phyloP scores from a whole-genome alignment of 2,888 invertebrate species.

The Eupithecia pulchellata region DNA sequence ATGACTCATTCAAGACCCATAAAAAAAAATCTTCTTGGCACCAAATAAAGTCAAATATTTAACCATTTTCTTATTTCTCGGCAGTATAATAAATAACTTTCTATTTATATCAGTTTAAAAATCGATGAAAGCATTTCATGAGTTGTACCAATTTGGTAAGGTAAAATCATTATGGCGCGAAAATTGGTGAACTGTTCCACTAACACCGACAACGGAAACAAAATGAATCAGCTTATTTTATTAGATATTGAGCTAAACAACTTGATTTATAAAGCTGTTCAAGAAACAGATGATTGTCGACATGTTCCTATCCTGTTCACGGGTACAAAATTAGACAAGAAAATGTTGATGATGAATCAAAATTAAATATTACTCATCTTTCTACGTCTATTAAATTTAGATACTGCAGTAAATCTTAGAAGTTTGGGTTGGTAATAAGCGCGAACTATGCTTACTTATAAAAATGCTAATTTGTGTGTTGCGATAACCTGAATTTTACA shows the following conservation, averaged over 20 bases:
- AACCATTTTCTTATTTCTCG: background rate
- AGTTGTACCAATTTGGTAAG: background rate
- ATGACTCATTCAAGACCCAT: background rate
- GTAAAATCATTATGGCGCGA: background rate
- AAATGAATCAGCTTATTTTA: background rate
- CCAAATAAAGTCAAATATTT: background rate
- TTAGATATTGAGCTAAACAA: conserved; percentile 4
- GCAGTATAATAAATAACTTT: background rate
- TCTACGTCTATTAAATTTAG: background rate
- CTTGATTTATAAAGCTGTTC: conserved; percentile 14
- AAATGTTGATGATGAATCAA: background rate
- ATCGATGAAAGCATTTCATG: conserved; percentile 4
- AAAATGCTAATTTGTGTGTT: background rate
- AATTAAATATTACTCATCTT: background rate
- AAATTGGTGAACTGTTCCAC: background rate
- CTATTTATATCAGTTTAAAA: background rate
- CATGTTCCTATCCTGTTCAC: background rate
- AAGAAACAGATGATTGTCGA: background rate
- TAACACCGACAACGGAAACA: background rate
- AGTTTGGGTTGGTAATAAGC: background rate
- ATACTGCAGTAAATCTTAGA: background rate
- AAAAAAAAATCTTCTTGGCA: background rate
- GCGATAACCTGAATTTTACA: background rate
- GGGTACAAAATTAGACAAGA: background rate
- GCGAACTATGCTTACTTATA: background rate